A percentile compares a stretch with the other conserved stretches of the same genome.
phyloP scores from a whole-genome alignment of 2,797 vertebrate species.

The Danio albolineatus region DNA sequence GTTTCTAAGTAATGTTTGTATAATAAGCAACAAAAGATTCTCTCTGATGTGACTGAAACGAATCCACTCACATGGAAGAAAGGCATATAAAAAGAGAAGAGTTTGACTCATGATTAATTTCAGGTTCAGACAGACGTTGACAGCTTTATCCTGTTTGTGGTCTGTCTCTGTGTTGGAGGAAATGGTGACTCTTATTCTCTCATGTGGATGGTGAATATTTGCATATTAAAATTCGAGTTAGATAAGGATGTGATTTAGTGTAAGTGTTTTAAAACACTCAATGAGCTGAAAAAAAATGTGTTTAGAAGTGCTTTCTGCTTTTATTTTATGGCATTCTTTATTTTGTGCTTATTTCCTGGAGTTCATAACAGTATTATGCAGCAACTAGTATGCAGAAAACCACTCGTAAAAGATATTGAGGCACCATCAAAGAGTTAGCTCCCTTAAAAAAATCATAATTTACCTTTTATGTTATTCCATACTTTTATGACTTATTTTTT shows the following conservation, averaged over 20 bases:
- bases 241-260: not conserved
- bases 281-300: not conserved
- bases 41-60: not conserved
- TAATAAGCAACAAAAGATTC: not conserved
- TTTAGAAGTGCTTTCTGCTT: not conserved
- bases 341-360: not conserved
- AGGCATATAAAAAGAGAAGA: slow-evolving; percentile 21
- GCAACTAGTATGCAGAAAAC: too few species aligned
- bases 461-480: too few species aligned
- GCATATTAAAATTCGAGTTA: not conserved
- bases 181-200: not conserved
- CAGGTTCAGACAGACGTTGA: not conserved
- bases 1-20: not conserved
- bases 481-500: too few species aligned
- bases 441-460: too few species aligned
- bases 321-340: too few species aligned
- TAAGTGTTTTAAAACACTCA: too few species aligned
- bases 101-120: slow-evolving; percentile 37
- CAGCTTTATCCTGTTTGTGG: not conserved
- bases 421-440: too few species aligned
- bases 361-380: not conserved
- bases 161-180: not conserved
- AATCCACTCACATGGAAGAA: slow-evolving; percentile 44
- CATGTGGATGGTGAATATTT: not conserved
- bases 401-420: too few species aligned